These are phyloP conservation scores for Acipenser ruthenus DNA, from an alignment of 2,797 vertebrate species.

Conservation along the genomic window DNA sequence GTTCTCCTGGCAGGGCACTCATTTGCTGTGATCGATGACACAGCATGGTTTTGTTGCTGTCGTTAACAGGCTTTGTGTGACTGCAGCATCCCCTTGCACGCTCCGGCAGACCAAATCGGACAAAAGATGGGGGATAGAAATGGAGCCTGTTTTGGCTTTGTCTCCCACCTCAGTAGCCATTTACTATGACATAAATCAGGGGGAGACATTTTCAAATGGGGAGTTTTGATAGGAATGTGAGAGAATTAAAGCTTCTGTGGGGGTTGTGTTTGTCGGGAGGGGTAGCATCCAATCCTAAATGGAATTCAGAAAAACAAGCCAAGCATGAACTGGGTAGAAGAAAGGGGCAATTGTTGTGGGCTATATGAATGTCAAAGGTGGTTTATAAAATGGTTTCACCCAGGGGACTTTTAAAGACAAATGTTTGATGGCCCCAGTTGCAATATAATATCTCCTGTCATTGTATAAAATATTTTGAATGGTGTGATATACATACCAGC, in stretches of 20 bases:
- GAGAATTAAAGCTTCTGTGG: conserved; percentile 16
- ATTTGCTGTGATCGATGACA: conserved; percentile 20
- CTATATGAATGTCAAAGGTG: conserved; percentile 45
- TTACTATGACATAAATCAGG: conserved; percentile 24
- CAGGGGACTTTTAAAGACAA: conserved; percentile 41
- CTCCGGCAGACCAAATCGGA: conserved; percentile 15
- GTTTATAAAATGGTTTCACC: conserved; percentile 48
- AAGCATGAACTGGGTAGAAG: conserved; percentile 50
- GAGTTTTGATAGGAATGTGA: conserved; percentile 1
- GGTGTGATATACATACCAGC: no score
- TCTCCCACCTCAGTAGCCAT: conserved; percentile 19
- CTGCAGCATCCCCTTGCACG: conserved; percentile 14
- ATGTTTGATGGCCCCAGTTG: conserved; percentile 23
- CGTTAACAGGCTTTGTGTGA: conserved; percentile 26
- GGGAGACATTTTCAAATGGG: background rate
- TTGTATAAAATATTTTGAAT: background rate
- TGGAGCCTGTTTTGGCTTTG: conserved; percentile 20
- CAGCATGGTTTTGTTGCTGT: conserved; percentile 22
- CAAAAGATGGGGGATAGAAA: conserved; percentile 21
- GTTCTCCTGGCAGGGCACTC: conserved; percentile 27
- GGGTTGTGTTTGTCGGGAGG: conserved; percentile 15
- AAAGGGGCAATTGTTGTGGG: conserved; percentile 56
- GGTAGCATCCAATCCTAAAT: conserved; percentile 45
- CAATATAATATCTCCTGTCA: conserved; percentile 13
- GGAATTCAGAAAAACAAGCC: conserved; percentile 50